Evolutionary conservation across 2,797 vertebrate species (phyloP), one percentile per base, ranked within the genome.

Genomic region (Parauchenoglanis ngamensis): DNA sequence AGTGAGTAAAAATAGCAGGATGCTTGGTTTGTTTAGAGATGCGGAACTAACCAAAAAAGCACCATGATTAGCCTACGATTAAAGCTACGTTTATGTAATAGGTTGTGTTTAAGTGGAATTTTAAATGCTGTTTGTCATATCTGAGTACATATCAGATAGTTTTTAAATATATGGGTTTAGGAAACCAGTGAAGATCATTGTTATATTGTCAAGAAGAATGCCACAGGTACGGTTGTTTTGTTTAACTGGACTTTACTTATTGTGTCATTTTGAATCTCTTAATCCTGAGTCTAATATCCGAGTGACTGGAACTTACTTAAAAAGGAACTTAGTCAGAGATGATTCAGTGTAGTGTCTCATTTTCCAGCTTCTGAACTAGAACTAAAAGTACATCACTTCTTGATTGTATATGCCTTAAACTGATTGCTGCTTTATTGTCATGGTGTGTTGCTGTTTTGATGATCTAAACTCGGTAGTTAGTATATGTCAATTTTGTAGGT

Each of bases 401-500:
- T 68, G 46, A 81, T 31, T 49, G 25, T 63, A 17, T n/a, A 21
- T 68, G 80, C 10, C 5, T 2, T 12, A 7, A 4, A 40, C 54
- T 35, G 52, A 54, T 52, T 21, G 56, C 17, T 81, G 57, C 12
- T 81, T 61, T 61, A 23, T 25, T 25, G 15, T 23, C 8, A 44
- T 61, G 56, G 78, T 63, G 23, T 81, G 23, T 63, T 79, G 67
- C 15, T 7, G 70, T n/a, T 72, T 2, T 76, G 17, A 59, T 4
- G 57, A 46, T 31, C 13, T 57, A 57, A 86, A 40, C 73, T 80
- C 49, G 35, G 5, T 5, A 54, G 25, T 77, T 59, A 44, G 40
- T 40, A 40, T 15, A 25, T 61, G 52, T 78, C 87, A 13, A 73
- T 87, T 78, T 81, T 92, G n/a, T 93, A 99, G 98, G 98, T 99